Conservation (phyloP, 2,888 invertebrate genomes). For the Pristionchus japonicus region DNA sequence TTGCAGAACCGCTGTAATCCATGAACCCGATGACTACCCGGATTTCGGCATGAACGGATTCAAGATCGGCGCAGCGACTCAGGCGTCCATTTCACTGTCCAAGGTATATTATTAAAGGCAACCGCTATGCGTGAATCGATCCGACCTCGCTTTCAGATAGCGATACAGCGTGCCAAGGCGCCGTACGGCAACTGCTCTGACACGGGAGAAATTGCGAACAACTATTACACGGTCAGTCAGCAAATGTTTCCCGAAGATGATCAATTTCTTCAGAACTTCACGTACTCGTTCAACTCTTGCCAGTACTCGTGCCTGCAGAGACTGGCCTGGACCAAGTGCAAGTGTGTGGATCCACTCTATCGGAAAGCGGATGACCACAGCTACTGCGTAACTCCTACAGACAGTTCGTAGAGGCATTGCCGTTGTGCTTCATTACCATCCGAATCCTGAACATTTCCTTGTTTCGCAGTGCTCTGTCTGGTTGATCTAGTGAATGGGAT, state of each 20-base stretch:
- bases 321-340: background rate
- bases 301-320: conserved; percentile 3
- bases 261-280: background rate
- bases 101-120: no score
- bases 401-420: background rate
- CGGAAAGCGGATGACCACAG: background rate
- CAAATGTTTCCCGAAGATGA: background rate
- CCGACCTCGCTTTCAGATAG: no score
- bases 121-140: no score
- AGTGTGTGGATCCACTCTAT: background rate
- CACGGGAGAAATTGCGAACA: background rate
- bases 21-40: background rate
- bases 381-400: background rate
- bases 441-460: no score
- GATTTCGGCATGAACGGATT: background rate
- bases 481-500: background rate
- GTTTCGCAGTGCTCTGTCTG: conserved; percentile 2
- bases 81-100: background rate
- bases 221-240: background rate
- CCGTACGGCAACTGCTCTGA: conserved; percentile 13
- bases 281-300: background rate
- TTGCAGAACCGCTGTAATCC: background rate
- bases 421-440: no score
- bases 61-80: background rate
- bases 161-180: background rate